Evolutionary conservation across 1,140 invertebrate species (phyloP).

Genomic region (Cydia splendana): DNA sequence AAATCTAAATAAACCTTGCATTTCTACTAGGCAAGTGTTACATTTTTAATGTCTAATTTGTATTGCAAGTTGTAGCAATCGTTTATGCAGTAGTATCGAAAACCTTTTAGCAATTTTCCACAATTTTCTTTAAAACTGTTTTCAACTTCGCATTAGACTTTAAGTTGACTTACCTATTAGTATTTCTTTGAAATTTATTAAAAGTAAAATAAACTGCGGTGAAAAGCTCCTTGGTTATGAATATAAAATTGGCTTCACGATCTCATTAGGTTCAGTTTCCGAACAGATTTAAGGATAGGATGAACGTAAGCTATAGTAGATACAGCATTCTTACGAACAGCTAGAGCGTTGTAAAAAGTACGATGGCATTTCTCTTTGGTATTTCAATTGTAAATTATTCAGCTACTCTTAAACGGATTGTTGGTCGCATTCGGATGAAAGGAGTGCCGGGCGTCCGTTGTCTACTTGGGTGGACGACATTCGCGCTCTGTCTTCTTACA

Average conservation of each 20-base stretch:
- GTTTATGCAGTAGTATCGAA: no score
- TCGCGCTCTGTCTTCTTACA: no score
- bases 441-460: no score
- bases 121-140: background rate
- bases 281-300: conserved; percentile 17
- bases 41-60: no score
- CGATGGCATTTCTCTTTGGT: background rate
- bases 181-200: background rate
- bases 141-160: background rate
- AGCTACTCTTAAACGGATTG: no score
- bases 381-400: no score
- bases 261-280: conserved; percentile 14
- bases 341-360: background rate
- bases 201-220: background rate
- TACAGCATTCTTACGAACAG: background rate
- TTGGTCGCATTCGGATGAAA: no score
- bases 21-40: no score
- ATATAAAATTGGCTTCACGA: conserved; percentile 16
- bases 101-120: background rate
- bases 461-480: no score
- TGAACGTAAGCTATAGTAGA: background rate
- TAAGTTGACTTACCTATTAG: background rate
- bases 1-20: no score
- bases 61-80: no score
- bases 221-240: background rate